Conservation (phyloP, 2,888 invertebrate genomes). For the Cephus spinipes region DNA sequence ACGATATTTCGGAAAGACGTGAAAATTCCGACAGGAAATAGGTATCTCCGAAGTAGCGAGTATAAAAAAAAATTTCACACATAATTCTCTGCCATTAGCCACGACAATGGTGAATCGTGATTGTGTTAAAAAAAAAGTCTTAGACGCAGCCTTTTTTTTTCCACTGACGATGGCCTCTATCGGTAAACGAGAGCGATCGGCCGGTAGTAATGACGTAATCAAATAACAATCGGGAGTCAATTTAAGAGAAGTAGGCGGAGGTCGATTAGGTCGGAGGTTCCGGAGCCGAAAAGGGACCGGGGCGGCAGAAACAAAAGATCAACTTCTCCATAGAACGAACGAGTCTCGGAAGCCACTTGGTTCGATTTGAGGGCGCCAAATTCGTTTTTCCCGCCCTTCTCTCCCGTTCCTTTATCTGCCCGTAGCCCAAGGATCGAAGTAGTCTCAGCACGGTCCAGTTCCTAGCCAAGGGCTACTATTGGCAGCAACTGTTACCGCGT, state of each 20-base stretch:
- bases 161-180: neutral
- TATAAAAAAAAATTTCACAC: neutral
- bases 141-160: neutral
- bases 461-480: neutral
- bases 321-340: conserved; percentile 24
- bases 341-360: conserved; percentile 34
- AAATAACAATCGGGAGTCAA: conserved; percentile 37
- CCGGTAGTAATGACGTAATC: conserved; percentile 28
- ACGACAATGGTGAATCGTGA: neutral
- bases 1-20: neutral
- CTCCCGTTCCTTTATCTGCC: neutral
- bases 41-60: neutral
- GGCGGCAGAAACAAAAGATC: conserved; percentile 28
- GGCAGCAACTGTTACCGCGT: neutral
- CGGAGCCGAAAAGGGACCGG: conserved; percentile 14
- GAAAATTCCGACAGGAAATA: neutral
- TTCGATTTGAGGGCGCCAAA: conserved; percentile 31
- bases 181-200: conserved; percentile 4
- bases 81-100: neutral
- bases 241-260: conserved; percentile 26
- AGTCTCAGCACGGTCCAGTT: neutral
- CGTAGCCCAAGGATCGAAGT: neutral
- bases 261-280: conserved; percentile 31
- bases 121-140: neutral
- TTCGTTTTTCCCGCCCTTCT: conserved; percentile 28